These are phyloP conservation scores for Argyrosomus regius DNA, from an alignment of 2,797 vertebrate species.

Conservation along the genomic window DNA sequence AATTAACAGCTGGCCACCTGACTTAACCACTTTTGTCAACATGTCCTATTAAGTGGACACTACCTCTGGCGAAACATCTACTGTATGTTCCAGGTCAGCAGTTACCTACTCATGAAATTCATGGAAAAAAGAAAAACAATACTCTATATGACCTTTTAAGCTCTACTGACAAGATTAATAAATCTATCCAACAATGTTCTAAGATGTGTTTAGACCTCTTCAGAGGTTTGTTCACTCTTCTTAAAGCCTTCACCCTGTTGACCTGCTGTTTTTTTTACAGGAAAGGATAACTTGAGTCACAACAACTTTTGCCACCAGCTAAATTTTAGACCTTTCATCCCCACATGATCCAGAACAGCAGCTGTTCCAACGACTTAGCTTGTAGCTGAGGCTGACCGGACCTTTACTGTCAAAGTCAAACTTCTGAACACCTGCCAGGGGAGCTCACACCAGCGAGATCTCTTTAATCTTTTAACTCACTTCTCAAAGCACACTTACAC, in stretches of 20 bases:
- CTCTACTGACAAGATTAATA: conserved; percentile 2
- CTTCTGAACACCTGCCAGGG: conserved; percentile 56
- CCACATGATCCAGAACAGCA: conserved; percentile 26
- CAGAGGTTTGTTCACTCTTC: not conserved
- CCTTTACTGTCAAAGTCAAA: conserved; percentile 59
- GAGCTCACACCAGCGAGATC: conserved; percentile 32
- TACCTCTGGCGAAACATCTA: not conserved
- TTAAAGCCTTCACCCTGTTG: conserved; percentile 8
- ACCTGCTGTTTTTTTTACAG: not conserved
- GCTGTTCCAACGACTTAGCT: conserved; percentile 35
- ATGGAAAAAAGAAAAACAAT: not conserved
- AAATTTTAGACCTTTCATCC: conserved; percentile 54
- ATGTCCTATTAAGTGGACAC: not conserved
- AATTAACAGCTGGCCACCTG: not conserved
- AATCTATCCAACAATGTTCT: not conserved
- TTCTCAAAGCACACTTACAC: conserved; percentile 11
- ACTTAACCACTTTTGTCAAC: not conserved
- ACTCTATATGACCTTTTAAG: not conserved
- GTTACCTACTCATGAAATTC: not conserved
- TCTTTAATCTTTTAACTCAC: conserved; percentile 52
- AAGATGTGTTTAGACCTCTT: conserved; percentile 1
- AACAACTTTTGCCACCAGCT: conserved; percentile 30
- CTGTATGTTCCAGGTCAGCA: not conserved
- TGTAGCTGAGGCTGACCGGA: conserved; percentile 36
- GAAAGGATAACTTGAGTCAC: conserved; percentile 10